These are phyloP conservation scores for Beris morrisii DNA, from an alignment of 2,888 invertebrate genomes.

Conservation along the genomic window DNA sequence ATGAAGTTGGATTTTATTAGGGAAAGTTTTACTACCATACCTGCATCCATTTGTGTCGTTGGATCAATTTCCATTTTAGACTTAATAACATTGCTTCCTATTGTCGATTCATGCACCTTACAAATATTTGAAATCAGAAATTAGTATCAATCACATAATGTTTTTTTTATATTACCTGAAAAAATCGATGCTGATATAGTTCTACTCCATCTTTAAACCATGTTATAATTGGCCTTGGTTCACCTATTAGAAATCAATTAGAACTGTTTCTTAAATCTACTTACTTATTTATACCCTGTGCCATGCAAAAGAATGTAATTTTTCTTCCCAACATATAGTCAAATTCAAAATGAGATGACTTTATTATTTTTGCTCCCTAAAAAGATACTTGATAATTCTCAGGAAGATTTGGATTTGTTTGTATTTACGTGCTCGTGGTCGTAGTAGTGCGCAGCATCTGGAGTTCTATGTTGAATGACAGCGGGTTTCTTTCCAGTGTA, in stretches of 20 bases:
- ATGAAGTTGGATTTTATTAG: neutral
- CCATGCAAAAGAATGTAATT: conserved; percentile 89
- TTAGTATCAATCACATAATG: neutral
- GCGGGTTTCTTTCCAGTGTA: conserved; percentile 55
- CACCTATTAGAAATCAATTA: conserved; percentile 48
- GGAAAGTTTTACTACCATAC: conserved; percentile 54
- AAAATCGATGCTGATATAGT: conserved; percentile 83
- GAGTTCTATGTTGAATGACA: conserved; percentile 72
- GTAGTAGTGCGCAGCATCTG: conserved; percentile 87
- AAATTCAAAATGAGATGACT: conserved; percentile 88
- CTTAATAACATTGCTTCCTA: conserved; percentile 78
- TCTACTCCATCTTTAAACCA: conserved; percentile 97
- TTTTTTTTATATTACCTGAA: conserved; percentile 65
- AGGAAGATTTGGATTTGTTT: neutral
- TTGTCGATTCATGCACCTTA: conserved; percentile 86
- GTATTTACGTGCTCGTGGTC: conserved; percentile 80
- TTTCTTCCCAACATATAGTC: conserved; percentile 93
- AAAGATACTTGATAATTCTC: conserved; percentile 4
- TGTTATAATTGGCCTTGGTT: conserved; percentile 85
- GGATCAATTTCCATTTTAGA: conserved; percentile 94
- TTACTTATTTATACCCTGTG: conserved; percentile 65
- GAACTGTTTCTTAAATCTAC: conserved; percentile 1
- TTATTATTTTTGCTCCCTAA: conserved; percentile 86
- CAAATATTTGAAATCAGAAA: neutral
- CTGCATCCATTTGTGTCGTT: conserved; percentile 93